These are phyloP conservation scores for Ictalurus punctatus DNA, from an alignment of 2,113 vertebrate genomes.

Conservation along the genomic window DNA sequence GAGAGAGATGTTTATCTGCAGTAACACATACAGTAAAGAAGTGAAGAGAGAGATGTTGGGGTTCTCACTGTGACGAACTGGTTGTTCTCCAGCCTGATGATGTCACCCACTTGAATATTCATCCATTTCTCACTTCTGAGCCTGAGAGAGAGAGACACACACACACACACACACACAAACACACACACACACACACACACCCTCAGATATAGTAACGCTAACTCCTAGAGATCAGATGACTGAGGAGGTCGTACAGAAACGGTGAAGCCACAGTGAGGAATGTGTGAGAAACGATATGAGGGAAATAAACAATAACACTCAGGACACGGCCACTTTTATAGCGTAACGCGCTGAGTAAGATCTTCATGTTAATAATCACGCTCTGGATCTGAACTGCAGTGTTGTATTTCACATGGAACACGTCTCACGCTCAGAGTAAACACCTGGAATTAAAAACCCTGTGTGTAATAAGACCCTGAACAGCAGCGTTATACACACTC, in stretches of 20 bases:
- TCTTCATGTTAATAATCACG: no score
- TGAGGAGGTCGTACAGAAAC: background rate
- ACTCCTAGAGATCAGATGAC: background rate
- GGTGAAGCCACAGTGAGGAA: background rate
- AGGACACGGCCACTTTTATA: no score
- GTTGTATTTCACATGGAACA: no score
- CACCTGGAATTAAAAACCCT: no score
- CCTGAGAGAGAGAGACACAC: slow-evolving; percentile 71
- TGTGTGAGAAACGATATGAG: background rate
- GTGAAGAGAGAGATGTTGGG: background rate
- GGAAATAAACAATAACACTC: background rate
- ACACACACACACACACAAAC: slow-evolving; percentile 12
- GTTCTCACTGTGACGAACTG: slow-evolving; percentile 88
- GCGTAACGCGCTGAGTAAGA: no score
- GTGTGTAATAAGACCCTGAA: no score
- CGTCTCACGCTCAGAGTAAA: no score
- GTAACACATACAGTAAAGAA: background rate
- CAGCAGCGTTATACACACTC: no score
- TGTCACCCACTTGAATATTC: slow-evolving; percentile 92
- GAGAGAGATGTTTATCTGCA: background rate
- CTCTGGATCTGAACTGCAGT: no score
- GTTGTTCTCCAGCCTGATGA: slow-evolving; percentile 94
- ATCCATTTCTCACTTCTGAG: slow-evolving; percentile 88
- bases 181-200: slow-evolving; percentile 21
- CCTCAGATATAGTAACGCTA: background rate